Percentiles rank a stretch among this genome's conserved stretches.
phyloP scores from a whole-genome alignment of 2,888 invertebrate species.

The Apamea crenata region DNA sequence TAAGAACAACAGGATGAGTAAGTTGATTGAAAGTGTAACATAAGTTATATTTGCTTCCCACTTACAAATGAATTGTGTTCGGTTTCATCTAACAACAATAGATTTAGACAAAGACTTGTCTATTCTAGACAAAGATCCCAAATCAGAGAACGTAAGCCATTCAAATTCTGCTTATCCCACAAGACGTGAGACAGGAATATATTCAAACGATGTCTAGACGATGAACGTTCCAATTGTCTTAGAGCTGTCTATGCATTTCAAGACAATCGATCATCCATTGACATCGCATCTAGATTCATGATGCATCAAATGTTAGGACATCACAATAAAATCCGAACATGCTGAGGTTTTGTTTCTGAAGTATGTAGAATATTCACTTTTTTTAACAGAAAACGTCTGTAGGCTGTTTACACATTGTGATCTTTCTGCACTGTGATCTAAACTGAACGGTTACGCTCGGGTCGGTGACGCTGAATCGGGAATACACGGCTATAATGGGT shows the following conservation, averaged over 20 bases:
- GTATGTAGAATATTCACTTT: background rate
- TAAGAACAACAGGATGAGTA: background rate
- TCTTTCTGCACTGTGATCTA: background rate
- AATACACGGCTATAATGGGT: background rate
- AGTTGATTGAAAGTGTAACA: background rate
- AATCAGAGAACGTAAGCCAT: conserved; percentile 9
- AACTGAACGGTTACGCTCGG: background rate
- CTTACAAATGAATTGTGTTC: background rate
- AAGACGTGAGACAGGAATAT: conserved; percentile 26
- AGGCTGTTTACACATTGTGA: background rate
- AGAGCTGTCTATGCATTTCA: conserved; percentile 36
- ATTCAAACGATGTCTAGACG: conserved; percentile 55
- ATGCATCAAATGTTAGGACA: conserved; percentile 17
- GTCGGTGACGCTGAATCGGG: background rate
- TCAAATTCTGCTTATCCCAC: conserved; percentile 23
- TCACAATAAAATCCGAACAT: conserved; percentile 11
- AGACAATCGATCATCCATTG: conserved; percentile 37
- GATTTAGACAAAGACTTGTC: background rate
- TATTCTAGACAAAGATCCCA: background rate
- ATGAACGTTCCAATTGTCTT: conserved; percentile 40
- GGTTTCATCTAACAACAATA: background rate
- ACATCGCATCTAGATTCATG: conserved; percentile 34
- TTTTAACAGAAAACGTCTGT: background rate
- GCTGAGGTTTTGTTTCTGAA: conserved; percentile 9
- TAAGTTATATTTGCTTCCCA: background rate